A percentile compares a stretch with the other conserved stretches of the same genome.
phyloP scores from a whole-genome alignment of 2,113 vertebrate genomes.

The Oplegnathus fasciatus region DNA sequence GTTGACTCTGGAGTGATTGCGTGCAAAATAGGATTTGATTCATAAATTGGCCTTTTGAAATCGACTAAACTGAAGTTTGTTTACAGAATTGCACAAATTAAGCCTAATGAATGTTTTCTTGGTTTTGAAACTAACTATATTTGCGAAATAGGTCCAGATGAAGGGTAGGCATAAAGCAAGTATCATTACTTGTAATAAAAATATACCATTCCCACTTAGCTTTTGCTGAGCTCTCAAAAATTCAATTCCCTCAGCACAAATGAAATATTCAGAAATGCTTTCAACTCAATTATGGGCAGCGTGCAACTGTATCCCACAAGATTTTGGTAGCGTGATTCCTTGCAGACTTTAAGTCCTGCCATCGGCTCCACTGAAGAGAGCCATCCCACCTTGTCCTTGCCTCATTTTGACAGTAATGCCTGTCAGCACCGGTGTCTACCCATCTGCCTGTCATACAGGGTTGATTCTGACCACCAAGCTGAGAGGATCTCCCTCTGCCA shows the following conservation, averaged over 20 bases:
- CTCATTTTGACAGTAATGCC: constrained; percentile 56
- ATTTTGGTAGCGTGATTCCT: constrained; percentile 36
- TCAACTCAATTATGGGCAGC: constrained; percentile 71
- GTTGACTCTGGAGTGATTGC: constrained; percentile 38
- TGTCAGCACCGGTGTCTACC: constrained; percentile 34
- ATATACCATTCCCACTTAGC: constrained; percentile 51
- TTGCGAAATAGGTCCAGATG: constrained; percentile 51
- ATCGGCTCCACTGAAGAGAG: constrained; percentile 46
- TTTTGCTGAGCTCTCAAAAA: constrained; percentile 59
- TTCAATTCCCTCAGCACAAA: constrained; percentile 65
- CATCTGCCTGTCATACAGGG: constrained; percentile 25
- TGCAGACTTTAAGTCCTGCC: constrained; percentile 35
- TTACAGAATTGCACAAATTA: constrained; percentile 57
- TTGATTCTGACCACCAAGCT: constrained; percentile 40
- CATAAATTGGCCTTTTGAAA: constrained; percentile 54
- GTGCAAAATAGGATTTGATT: constrained; percentile 47
- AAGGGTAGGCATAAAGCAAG: constrained; percentile 47
- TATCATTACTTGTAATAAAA: constrained; percentile 64
- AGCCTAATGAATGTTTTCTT: constrained; percentile 43
- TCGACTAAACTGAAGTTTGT: constrained; percentile 50
- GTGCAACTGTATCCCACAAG: constrained; percentile 46
- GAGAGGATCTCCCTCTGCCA: constrained; percentile 41
- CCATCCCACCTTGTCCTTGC: constrained; percentile 45
- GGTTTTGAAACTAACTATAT: constrained; percentile 35
- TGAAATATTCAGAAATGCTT: constrained; percentile 77